Evolutionary conservation across 2,113 vertebrate species (phyloP).

Genomic region (Sphaerodactylus townsendi): DNA sequence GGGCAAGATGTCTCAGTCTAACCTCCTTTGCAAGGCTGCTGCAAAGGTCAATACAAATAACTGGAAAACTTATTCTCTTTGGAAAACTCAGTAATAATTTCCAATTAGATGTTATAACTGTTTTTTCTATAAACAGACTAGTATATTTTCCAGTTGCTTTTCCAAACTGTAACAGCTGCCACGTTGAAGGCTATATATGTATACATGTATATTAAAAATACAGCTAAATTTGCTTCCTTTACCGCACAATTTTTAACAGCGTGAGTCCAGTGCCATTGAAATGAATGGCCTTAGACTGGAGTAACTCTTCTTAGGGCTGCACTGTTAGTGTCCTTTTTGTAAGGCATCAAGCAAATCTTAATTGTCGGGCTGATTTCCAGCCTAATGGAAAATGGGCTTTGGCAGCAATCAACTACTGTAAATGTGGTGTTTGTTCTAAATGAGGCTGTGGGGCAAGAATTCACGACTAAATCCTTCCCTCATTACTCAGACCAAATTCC

Average conservation of each 20-base stretch:
- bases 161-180: no score
- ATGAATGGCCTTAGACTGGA: no score
- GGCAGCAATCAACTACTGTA: slow-evolving; percentile 65
- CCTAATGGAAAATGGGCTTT: slow-evolving; percentile 61
- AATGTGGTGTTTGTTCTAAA: slow-evolving; percentile 54
- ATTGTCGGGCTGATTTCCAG: slow-evolving; percentile 62
- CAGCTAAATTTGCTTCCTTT: not conserved
- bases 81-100: not conserved
- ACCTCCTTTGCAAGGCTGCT: not conserved
- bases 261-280: no score
- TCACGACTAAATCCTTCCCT: slow-evolving; percentile 50
- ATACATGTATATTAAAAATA: no score
- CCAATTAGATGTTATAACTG: not conserved
- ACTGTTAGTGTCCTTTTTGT: slow-evolving; percentile 12
- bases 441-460: slow-evolving; percentile 53
- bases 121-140: slow-evolving; percentile 13
- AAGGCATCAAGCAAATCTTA: slow-evolving; percentile 58
- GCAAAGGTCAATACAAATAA: not conserved
- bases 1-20: not conserved
- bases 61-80: not conserved
- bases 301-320: not conserved
- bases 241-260: no score
- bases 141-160: slow-evolving; percentile 36
- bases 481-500: slow-evolving; percentile 45
- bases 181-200: no score